Percentiles rank a stretch among this genome's conserved stretches.
These are phyloP conservation scores for Orchesellides sinensis DNA, from an alignment of 2,888 invertebrate species.

Conservation along the genomic window DNA sequence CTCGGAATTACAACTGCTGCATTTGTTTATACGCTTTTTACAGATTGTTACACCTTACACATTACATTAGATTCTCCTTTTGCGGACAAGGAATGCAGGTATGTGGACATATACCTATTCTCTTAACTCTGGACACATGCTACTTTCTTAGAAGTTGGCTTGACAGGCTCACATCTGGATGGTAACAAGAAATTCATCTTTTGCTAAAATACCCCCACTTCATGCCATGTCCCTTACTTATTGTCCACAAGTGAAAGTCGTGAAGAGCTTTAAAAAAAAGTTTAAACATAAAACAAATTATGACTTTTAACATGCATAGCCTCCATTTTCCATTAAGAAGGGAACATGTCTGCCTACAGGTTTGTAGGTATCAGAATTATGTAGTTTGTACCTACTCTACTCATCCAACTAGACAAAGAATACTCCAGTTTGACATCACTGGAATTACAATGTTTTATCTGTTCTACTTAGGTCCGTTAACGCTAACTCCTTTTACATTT, in stretches of 20 bases:
- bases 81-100: not conserved
- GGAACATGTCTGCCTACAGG: not conserved
- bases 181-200: conserved; percentile 40
- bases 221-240: conserved; percentile 16
- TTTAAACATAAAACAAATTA: not conserved
- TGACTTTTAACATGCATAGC: not conserved
- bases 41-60: conserved; percentile 16
- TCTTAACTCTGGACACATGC: conserved; percentile 17
- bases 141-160: not conserved
- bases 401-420: no score
- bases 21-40: conserved; percentile 20
- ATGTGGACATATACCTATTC: not conserved
- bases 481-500: no score
- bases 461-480: no score
- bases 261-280: conserved; percentile 34
- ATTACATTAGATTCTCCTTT: conserved; percentile 9
- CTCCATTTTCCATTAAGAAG: not conserved
- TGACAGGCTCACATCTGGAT: conserved; percentile 43
- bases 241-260: not conserved
- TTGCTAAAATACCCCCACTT: no score
- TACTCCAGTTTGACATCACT: no score
- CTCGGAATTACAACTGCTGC: not conserved
- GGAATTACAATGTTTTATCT: no score
- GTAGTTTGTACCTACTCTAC: no score
- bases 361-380: not conserved